phyloP scores from a whole-genome alignment of 2,797 vertebrate genomes.

The Muscicapa striata region DNA sequence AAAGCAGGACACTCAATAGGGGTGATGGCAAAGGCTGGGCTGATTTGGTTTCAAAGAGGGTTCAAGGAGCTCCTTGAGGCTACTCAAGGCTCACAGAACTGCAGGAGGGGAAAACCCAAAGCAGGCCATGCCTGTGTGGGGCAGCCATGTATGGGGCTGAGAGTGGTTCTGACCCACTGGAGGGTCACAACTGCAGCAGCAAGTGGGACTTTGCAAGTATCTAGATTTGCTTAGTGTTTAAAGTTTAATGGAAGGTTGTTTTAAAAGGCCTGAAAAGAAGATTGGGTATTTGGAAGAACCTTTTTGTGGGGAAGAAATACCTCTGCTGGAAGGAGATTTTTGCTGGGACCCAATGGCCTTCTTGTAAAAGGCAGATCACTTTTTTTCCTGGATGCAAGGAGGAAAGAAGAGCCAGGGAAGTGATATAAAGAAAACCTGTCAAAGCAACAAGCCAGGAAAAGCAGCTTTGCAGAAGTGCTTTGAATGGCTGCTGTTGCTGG shows the following conservation, averaged over 20 bases:
- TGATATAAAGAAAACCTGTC: neutral
- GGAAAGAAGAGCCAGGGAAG: neutral
- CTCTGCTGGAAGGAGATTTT: neutral
- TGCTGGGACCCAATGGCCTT: neutral
- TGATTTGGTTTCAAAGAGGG: neutral
- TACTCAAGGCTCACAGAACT: neutral
- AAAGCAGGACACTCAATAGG: neutral
- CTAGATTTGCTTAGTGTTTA: neutral
- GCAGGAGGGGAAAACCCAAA: accelerated
- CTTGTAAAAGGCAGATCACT: neutral
- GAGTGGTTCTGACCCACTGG: neutral
- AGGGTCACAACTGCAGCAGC: neutral
- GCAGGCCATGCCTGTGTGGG: neutral
- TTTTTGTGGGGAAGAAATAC: neutral
- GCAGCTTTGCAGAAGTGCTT: neutral
- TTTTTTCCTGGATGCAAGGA: neutral
- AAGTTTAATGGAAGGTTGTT: neutral
- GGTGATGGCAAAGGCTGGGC: neutral
- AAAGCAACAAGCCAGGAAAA: neutral
- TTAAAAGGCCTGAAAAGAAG: neutral
- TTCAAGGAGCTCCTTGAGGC: neutral
- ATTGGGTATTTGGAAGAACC: neutral
- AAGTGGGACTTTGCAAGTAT: neutral
- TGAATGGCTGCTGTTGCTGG: neutral
- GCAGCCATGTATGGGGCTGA: neutral